These are phyloP conservation scores for Paralvinella palmiformis DNA, from an alignment of 1,140 invertebrate genomes.

Conservation along the genomic window DNA sequence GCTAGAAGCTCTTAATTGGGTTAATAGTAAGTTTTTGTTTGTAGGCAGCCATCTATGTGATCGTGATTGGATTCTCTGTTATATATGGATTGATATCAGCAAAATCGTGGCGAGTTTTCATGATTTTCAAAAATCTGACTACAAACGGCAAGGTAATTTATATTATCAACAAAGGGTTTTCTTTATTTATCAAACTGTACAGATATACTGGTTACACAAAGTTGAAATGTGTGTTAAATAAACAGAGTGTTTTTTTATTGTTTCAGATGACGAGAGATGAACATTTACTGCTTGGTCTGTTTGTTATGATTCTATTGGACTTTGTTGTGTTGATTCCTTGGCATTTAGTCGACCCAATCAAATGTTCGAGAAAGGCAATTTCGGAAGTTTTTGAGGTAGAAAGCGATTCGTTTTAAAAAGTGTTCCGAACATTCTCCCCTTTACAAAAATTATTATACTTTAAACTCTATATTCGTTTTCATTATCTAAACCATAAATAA, in stretches of 20 bases:
- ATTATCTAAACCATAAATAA: too few species aligned
- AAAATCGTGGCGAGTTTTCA: slow-evolving; percentile 16
- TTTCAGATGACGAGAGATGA: slow-evolving; percentile 18
- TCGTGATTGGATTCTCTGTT: slow-evolving; percentile 9
- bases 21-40: too few species aligned
- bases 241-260: background rate
- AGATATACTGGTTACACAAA: background rate
- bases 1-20: too few species aligned
- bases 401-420: too few species aligned
- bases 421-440: too few species aligned
- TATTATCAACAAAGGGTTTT: background rate
- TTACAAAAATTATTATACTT: too few species aligned
- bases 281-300: slow-evolving; percentile 12
- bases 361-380: background rate
- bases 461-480: too few species aligned
- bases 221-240: too few species aligned
- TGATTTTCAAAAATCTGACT: slow-evolving; percentile 19
- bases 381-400: background rate
- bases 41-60: slow-evolving; percentile 9
- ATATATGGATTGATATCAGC: slow-evolving; percentile 15
- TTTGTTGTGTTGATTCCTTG: slow-evolving; percentile 10
- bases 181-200: background rate
- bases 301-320: slow-evolving; percentile 10
- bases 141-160: slow-evolving; percentile 17
- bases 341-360: slow-evolving; percentile 14